phyloP scores from a whole-genome alignment of 2,113 vertebrate genomes.

The Clarias macrocephalus region DNA sequence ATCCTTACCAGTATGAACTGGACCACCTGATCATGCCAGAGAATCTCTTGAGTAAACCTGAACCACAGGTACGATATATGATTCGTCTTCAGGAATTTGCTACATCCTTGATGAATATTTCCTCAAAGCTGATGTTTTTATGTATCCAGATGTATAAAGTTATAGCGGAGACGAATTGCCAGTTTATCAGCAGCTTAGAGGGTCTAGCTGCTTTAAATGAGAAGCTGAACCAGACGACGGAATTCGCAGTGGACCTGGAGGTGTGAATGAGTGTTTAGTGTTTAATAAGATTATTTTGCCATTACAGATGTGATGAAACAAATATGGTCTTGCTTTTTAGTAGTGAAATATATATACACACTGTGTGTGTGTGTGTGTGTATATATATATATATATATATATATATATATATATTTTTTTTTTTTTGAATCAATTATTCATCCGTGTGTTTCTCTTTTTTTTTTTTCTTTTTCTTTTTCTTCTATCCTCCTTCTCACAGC shows the following conservation, averaged over 20 bases:
- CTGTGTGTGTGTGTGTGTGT: too few relatives aligned
- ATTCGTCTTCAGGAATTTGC: neutral
- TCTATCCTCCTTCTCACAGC: conserved; percentile 66
- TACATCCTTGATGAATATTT: neutral
- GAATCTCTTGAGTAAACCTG: conserved; percentile 76
- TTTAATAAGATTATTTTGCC: neutral
- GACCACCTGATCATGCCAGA: conserved; percentile 81
- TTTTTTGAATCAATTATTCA: too few relatives aligned
- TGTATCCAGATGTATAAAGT: conserved; percentile 78
- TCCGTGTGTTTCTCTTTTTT: too few relatives aligned
- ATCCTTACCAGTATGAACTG: conserved; percentile 92
- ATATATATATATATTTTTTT: too few relatives aligned
- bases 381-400: too few relatives aligned
- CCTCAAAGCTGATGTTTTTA: neutral
- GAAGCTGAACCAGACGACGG: conserved; percentile 80
- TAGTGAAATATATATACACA: neutral
- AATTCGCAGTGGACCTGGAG: conserved; percentile 95
- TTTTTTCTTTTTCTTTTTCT: neutral
- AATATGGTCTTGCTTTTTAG: neutral
- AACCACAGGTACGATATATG: conserved; percentile 76
- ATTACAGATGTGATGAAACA: too few relatives aligned
- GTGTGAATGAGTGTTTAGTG: conserved; percentile 63
- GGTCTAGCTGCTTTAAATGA: conserved; percentile 87
- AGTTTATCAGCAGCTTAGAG: conserved; percentile 82
- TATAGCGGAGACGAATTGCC: conserved; percentile 78